Evolutionary conservation across 2,888 invertebrate genomes (phyloP).

Genomic region (Nineta flava): DNA sequence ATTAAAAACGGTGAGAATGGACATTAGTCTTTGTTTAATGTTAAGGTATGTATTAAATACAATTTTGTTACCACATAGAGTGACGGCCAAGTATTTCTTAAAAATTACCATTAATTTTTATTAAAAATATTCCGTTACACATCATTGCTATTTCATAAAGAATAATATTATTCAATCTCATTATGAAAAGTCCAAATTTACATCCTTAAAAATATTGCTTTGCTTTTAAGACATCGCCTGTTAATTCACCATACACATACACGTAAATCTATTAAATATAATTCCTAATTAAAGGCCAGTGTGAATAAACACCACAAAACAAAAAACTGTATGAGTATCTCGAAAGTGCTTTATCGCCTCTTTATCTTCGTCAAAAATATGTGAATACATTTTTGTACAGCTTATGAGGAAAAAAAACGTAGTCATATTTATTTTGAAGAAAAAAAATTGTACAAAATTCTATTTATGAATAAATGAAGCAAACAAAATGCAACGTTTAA

Average conservation of each 20-base stretch:
- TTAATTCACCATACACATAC: too few species aligned
- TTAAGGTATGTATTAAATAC: too few species aligned
- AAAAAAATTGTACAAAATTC: background rate
- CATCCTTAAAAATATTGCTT: too few species aligned
- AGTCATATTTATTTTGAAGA: background rate
- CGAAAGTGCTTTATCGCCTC: slow-evolving; percentile 5
- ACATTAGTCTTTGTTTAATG: too few species aligned
- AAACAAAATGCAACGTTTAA: background rate
- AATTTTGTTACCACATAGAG: background rate
- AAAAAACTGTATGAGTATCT: background rate
- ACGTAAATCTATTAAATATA: too few species aligned
- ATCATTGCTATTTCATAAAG: too few species aligned
- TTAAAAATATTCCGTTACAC: too few species aligned
- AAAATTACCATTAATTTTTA: too few species aligned
- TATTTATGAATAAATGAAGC: background rate
- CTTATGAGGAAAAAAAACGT: background rate
- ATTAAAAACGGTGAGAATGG: too few species aligned
- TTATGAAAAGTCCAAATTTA: too few species aligned
- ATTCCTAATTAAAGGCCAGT: slow-evolving; percentile 1
- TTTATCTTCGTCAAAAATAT: slow-evolving; percentile 7
- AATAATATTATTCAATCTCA: too few species aligned
- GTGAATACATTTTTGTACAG: slow-evolving; percentile 9
- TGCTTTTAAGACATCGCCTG: too few species aligned
- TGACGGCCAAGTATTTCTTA: background rate
- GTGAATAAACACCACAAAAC: background rate